phyloP scores from a whole-genome alignment of 2,888 invertebrate species.

The Nephrotoma flavescens region DNA sequence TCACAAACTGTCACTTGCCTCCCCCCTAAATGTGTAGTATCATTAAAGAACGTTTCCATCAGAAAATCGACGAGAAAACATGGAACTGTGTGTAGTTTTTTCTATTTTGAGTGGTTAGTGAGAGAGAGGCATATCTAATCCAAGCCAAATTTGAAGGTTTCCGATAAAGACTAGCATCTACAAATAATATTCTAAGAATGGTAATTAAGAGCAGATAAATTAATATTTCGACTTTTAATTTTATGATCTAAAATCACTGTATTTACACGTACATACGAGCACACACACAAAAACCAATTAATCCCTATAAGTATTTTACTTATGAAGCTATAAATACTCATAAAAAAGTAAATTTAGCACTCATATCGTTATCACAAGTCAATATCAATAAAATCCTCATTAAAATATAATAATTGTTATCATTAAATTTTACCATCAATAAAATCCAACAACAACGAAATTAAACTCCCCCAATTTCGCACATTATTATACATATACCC shows the following conservation, averaged over 20 bases:
- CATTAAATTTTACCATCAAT: neutral
- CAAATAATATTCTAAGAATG: too few relatives aligned
- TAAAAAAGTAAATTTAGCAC: neutral
- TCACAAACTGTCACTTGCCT: too few relatives aligned
- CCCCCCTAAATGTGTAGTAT: too few relatives aligned
- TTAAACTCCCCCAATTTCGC: neutral
- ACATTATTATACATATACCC: neutral
- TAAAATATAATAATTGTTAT: neutral
- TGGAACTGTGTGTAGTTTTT: too few relatives aligned
- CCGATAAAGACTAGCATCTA: too few relatives aligned
- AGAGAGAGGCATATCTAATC: too few relatives aligned
- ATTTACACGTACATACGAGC: neutral
- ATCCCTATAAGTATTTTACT: neutral
- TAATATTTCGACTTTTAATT: neutral
- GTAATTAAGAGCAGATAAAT: too few relatives aligned
- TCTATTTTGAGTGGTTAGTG: too few relatives aligned
- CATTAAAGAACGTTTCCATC: too few relatives aligned
- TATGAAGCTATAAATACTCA: neutral
- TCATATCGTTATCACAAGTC: neutral
- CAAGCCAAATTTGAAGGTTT: too few relatives aligned
- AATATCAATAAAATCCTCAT: neutral
- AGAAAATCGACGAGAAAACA: too few relatives aligned
- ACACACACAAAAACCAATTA: neutral
- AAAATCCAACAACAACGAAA: neutral
- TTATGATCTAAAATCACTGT: neutral